Evolutionary conservation across 2,113 vertebrate genomes (phyloP).

Genomic region (Brachionichthys hirsutus): DNA sequence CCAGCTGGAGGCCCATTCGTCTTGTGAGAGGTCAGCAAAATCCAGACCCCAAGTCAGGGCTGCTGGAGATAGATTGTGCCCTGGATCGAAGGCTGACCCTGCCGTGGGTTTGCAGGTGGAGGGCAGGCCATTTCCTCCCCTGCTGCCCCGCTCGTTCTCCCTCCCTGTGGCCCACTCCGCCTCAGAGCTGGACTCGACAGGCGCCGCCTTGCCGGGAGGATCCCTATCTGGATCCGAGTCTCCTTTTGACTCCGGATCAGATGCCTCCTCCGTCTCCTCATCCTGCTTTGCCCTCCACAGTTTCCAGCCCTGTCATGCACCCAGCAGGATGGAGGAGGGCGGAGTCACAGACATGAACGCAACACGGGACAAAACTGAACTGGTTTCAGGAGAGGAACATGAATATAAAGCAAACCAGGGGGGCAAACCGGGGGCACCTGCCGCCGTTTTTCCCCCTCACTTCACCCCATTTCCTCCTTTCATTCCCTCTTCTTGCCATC

Average conservation of each 20-base stretch:
- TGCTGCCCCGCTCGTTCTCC: constrained; percentile 62
- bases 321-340: constrained; percentile 23
- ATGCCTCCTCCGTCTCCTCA: constrained; percentile 46
- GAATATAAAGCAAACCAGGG: constrained; percentile 4
- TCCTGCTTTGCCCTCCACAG: constrained; percentile 24
- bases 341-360: background rate
- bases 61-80: constrained; percentile 16
- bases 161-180: constrained; percentile 51
- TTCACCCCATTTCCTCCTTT: constrained; percentile 1
- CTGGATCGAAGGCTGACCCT: constrained; percentile 31
- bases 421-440: background rate
- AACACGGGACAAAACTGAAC: constrained; percentile 15
- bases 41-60: constrained; percentile 9
- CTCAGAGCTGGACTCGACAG: constrained; percentile 44
- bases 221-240: constrained; percentile 60
- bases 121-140: constrained; percentile 44
- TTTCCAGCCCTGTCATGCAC: constrained; percentile 18
- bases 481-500: background rate
- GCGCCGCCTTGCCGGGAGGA: constrained; percentile 18
- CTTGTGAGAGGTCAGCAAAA: constrained; percentile 28
- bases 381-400: constrained; percentile 6
- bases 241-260: constrained; percentile 64
- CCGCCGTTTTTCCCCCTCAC: background rate
- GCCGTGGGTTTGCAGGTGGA: constrained; percentile 24
- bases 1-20: constrained; percentile 37